Evolutionary conservation across 2,113 vertebrate genomes (phyloP).

Genomic region (Pampusana beccarii): DNA sequence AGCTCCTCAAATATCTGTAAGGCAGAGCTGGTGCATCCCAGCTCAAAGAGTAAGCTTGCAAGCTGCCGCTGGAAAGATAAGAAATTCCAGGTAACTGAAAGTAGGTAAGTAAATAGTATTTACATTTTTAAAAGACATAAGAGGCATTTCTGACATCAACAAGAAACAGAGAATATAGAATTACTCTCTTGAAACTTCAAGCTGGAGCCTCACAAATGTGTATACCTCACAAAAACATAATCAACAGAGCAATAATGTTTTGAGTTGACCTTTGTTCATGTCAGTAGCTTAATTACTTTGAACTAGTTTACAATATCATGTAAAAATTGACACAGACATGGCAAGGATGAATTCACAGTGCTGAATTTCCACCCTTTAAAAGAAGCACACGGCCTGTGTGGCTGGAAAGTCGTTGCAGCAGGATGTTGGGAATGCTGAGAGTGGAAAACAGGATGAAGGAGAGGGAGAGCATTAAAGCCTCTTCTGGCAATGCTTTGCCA

Average conservation of each 20-base stretch:
- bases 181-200: neutral
- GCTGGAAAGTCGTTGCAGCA: neutral
- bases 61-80: constrained; percentile 85
- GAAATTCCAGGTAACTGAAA: constrained; percentile 19
- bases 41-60: constrained; percentile 86
- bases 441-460: neutral
- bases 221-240: neutral
- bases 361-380: neutral
- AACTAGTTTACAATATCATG: neutral
- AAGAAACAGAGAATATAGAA: neutral
- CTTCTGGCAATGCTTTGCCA: neutral
- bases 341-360: neutral
- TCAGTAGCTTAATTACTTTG: neutral
- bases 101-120: neutral
- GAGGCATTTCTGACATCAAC: neutral
- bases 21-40: constrained; percentile 91
- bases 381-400: accelerated
- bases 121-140: neutral
- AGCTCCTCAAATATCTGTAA: constrained; percentile 91
- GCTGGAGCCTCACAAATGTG: neutral
- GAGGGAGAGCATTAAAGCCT: neutral
- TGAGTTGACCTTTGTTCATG: neutral
- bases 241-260: neutral
- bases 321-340: neutral
- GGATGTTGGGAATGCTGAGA: neutral